Percentiles rank a stretch among this genome's conserved stretches.
Conservation (phyloP, 1,140 invertebrate species). For the Hesperophylax magnus region DNA sequence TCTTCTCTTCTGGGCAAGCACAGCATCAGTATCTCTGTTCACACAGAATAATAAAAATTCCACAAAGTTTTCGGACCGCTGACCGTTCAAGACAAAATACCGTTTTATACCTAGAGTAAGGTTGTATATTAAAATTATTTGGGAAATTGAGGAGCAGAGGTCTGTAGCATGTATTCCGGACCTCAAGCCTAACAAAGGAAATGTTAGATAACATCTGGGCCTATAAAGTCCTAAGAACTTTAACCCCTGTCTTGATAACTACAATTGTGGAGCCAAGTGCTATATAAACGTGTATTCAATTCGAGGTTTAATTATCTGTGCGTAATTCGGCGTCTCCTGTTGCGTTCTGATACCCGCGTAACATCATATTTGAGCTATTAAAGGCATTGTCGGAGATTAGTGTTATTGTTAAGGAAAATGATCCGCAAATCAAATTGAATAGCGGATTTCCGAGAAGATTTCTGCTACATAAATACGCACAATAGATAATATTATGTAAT, state of each 20-base stretch:
- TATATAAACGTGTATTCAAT: not conserved
- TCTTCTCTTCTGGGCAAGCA: no score
- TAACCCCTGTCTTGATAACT: no score
- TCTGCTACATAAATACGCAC: no score
- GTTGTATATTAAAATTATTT: slow-evolving; percentile 1
- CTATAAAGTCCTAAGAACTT: no score
- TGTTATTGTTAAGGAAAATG: no score
- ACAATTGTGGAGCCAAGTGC: not conserved
- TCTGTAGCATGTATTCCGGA: not conserved
- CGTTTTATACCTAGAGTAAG: not conserved
- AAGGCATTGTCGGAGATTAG: no score
- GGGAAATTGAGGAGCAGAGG: not conserved
- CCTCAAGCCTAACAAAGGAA: slow-evolving; percentile 1
- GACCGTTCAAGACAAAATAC: no score
- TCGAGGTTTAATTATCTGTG: slow-evolving; percentile 4
- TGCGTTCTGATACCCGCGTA: not conserved
- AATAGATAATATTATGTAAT: no score
- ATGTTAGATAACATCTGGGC: not conserved
- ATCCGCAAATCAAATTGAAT: no score
- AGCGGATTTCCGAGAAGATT: no score
- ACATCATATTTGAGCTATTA: no score
- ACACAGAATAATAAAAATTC: not conserved
- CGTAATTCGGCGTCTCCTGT: not conserved
- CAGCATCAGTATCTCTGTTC: no score
- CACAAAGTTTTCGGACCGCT: not conserved